Conservation (phyloP, 64 coral and sea anemone genomes). For the Orbicella faveolata region DNA sequence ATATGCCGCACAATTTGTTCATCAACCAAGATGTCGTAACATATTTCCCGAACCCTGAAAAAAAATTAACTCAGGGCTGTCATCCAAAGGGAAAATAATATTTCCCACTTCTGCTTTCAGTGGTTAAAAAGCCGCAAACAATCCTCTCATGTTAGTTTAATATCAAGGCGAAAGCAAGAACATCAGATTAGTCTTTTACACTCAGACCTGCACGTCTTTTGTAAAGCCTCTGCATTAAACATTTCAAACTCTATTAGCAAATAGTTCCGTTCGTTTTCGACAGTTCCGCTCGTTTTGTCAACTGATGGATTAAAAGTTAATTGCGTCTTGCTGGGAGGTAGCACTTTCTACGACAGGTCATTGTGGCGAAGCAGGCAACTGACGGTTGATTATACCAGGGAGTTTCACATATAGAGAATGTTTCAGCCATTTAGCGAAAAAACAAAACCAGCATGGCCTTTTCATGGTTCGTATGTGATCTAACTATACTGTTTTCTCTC, state of each 20-base stretch:
- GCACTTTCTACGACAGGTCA: neutral
- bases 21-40: too few relatives aligned
- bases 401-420: too few relatives aligned
- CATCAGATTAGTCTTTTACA: neutral
- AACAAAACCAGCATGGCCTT: too few relatives aligned
- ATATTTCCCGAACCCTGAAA: too few relatives aligned
- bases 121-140: too few relatives aligned
- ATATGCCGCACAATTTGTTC: too few relatives aligned
- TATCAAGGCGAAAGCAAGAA: neutral
- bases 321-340: constrained; percentile 43
- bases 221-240: neutral
- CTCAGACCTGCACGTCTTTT: neutral
- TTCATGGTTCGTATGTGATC: too few relatives aligned
- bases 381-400: neutral
- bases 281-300: constrained; percentile 36
- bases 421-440: too few relatives aligned
- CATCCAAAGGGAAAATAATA: too few relatives aligned
- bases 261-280: neutral
- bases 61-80: too few relatives aligned
- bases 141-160: neutral
- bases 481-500: too few relatives aligned
- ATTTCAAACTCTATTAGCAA: neutral
- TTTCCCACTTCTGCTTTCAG: too few relatives aligned
- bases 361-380: neutral
- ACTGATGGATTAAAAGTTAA: constrained; percentile 38